These are phyloP conservation scores for Rhinolophus sinicus DNA, from an alignment of 2,113 vertebrate genomes.

Conservation along the genomic window DNA sequence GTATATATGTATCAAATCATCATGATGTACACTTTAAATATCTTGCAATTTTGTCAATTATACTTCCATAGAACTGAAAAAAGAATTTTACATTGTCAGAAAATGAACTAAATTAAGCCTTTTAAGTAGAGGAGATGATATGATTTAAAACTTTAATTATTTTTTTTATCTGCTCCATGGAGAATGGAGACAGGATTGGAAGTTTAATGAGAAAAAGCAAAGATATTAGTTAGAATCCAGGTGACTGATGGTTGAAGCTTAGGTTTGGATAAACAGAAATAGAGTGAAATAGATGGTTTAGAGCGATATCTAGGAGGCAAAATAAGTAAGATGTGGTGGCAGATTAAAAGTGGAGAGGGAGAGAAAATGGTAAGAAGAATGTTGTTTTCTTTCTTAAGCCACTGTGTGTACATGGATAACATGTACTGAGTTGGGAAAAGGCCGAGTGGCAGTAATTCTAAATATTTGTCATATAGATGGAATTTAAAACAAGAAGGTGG, in stretches of 20 bases:
- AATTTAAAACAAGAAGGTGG: background rate
- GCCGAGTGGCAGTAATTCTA: background rate
- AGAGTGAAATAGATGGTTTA: background rate
- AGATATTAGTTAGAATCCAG: background rate
- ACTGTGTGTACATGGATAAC: background rate
- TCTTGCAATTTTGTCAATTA: background rate
- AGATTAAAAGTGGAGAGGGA: background rate
- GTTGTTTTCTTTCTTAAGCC: background rate
- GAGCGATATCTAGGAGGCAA: background rate
- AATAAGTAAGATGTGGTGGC: background rate
- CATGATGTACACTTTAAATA: background rate
- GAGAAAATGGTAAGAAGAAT: background rate
- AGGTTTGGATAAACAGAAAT: background rate
- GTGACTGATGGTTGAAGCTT: background rate
- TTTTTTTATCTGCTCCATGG: background rate
- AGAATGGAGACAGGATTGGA: background rate
- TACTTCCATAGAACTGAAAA: background rate
- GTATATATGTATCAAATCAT: background rate
- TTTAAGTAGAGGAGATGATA: background rate
- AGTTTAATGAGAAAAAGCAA: background rate
- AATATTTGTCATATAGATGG: background rate
- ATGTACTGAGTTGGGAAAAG: background rate
- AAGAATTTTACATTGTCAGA: background rate
- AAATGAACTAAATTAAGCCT: background rate
- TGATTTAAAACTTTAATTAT: background rate